A percentile compares a stretch with the other conserved stretches of the same genome.
Evolutionary conservation across 2,113 vertebrate genomes (phyloP).

Genomic region (Austrofundulus limnaeus): DNA sequence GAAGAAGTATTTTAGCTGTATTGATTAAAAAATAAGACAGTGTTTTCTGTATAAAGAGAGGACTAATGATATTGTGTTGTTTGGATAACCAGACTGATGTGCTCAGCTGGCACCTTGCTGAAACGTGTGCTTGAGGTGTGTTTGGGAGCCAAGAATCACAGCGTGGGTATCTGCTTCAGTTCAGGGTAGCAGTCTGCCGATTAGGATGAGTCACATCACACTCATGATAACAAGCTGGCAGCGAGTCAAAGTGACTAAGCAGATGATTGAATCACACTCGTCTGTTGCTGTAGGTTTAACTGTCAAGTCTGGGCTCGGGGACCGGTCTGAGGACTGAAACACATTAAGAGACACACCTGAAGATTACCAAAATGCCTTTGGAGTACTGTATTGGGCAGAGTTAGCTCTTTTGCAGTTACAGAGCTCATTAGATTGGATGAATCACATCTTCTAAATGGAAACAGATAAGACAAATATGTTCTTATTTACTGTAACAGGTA

Average conservation of each 20-base stretch:
- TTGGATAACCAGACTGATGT: conserved; percentile 57
- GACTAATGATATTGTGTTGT: conserved; percentile 50
- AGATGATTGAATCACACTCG: conserved; percentile 33
- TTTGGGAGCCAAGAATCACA: conserved; percentile 66
- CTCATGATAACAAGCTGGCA: conserved; percentile 34
- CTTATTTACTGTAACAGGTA: not conserved
- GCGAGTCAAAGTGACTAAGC: conserved; percentile 49
- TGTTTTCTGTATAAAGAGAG: not conserved
- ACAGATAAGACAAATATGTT: conserved; percentile 20
- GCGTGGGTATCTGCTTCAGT: conserved; percentile 34
- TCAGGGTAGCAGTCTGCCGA: conserved; percentile 28
- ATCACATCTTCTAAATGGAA: conserved; percentile 42
- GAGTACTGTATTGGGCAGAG: conserved; percentile 33
- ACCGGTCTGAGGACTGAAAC: conserved; percentile 9
- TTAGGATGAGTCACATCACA: conserved; percentile 49
- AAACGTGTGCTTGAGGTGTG: conserved; percentile 35
- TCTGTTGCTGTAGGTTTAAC: conserved; percentile 40
- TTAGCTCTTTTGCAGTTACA: conserved; percentile 42
- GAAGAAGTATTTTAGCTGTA: not conserved
- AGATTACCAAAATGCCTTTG: conserved; percentile 43
- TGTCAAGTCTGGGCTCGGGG: conserved; percentile 14
- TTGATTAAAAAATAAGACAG: not conserved
- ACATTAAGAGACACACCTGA: conserved; percentile 51
- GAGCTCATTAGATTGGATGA: conserved; percentile 34
- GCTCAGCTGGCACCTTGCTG: conserved; percentile 39